phyloP scores from a whole-genome alignment of 2,797 vertebrate species.

The Rhodeus uyekii region DNA sequence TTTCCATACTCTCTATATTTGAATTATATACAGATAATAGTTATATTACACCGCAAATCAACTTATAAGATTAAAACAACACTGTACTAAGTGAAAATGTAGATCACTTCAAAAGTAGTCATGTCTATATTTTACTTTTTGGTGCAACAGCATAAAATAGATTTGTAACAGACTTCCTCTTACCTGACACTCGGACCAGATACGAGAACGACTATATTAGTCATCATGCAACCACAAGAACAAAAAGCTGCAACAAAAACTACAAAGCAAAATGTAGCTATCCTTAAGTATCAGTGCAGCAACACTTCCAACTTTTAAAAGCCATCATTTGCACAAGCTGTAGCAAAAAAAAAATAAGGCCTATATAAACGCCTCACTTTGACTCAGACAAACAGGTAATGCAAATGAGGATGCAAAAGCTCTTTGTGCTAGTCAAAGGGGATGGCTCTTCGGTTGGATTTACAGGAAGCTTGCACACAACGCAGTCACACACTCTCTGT shows the following conservation, averaged over 20 bases:
- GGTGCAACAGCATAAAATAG: not conserved
- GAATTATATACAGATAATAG: too few relatives aligned
- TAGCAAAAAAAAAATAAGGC: not conserved
- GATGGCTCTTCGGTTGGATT: constrained; percentile 20
- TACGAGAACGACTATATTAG: constrained; percentile 62
- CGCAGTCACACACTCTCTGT: constrained; percentile 41
- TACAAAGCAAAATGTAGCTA: not conserved
- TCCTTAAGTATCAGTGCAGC: not conserved
- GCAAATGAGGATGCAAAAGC: constrained; percentile 68
- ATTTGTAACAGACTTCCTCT: constrained; percentile 54
- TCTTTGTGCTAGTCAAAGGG: constrained; percentile 53
- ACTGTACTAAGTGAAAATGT: not conserved
- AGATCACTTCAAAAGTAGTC: not conserved
- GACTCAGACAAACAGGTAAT: constrained; percentile 51
- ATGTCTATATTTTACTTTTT: not conserved
- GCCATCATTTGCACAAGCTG: not conserved
- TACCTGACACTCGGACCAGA: constrained; percentile 65
- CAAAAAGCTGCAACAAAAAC: not conserved
- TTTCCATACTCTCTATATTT: not conserved
- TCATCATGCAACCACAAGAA: constrained; percentile 57
- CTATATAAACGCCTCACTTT: too few relatives aligned
- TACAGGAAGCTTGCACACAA: constrained; percentile 28
- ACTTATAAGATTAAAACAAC: too few relatives aligned
- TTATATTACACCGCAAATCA: not conserved
- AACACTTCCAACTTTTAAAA: not conserved